phyloP scores from a whole-genome alignment of 2,888 invertebrate genomes.

The Seira musarum region DNA sequence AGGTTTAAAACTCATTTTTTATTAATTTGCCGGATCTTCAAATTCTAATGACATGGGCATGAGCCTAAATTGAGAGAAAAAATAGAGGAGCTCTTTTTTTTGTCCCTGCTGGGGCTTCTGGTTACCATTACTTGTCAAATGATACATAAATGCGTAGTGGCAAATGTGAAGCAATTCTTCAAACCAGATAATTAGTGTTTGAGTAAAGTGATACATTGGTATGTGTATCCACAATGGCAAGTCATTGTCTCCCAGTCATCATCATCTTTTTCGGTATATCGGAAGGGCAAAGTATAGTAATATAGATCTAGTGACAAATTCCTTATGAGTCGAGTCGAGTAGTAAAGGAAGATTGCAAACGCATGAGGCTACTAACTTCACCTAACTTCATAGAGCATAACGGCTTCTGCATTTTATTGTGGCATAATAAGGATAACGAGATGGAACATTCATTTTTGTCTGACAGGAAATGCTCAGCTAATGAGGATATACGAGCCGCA shows the following conservation, averaged over 20 bases:
- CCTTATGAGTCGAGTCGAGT: not conserved
- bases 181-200: not conserved
- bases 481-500: constrained; percentile 26
- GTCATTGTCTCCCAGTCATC: not conserved
- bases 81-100: too few relatives aligned
- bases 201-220: not conserved
- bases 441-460: constrained; percentile 13
- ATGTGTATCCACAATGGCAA: not conserved
- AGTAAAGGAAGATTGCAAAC: not conserved
- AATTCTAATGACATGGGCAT: not conserved
- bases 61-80: too few relatives aligned
- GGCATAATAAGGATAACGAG: constrained; percentile 11
- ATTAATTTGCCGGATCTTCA: not conserved
- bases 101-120: not conserved
- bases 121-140: not conserved
- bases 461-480: constrained; percentile 8
- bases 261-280: not conserved
- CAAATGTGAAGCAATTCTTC: not conserved
- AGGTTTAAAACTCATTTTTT: not conserved
- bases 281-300: too few relatives aligned
- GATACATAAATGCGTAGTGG: not conserved
- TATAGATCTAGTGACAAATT: not conserved
- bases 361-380: not conserved
- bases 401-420: constrained; percentile 1
- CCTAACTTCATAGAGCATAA: not conserved